Base-by-base conservation (phyloP, 2,888 invertebrate species). In the Xylota segnis region DNA sequence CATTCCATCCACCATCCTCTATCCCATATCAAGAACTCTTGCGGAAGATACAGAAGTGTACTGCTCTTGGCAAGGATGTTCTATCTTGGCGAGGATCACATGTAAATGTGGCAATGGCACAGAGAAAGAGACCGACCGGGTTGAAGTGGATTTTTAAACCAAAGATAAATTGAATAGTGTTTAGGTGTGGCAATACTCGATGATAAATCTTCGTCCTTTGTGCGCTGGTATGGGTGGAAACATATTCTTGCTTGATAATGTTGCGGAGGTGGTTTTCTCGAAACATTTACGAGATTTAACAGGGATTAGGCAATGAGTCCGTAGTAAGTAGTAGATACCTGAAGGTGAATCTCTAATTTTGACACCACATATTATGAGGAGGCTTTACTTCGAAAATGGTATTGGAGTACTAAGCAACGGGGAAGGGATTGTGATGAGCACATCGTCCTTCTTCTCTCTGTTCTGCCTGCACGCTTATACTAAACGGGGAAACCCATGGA, bases 81-180 rank as follows among this genome's bases (percentile, higher is more conserved):
- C 61, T 10, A 27, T 56, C 61, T 63, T 76, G 27, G 59, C 52
- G 52, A 68, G 16, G 59, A 68, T 77, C 74, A 70, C 10, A 37
- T 37, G 37, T 37, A 10, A 37, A 37, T 37, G 37, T 37, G 37
- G 37, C 12, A 37, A 37, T 37, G 37, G 37, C 37, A 37, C 3
- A 37, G 10, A 37, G 37, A 3, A 47, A 10, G 29, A 66, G 3
- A 18, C 9, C 23, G 2, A 14, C 10, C 32, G 23, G 14, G 12
- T 9, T 52, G 29, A 40, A 52, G 59, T 40, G n/a, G 54, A 63
- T 75, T 75, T 56, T 76, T 27, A 77, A 77, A 76, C 70, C 63
- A 71, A 71, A 76, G 77, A 83, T 77, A 83, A 81, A 81, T 81
- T 70, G 81, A 81, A 75, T 54, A 68, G 81, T 61, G 61, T 81